Conservation (phyloP, 2,888 invertebrate genomes). For the Pseudeuparius sepicola region DNA sequence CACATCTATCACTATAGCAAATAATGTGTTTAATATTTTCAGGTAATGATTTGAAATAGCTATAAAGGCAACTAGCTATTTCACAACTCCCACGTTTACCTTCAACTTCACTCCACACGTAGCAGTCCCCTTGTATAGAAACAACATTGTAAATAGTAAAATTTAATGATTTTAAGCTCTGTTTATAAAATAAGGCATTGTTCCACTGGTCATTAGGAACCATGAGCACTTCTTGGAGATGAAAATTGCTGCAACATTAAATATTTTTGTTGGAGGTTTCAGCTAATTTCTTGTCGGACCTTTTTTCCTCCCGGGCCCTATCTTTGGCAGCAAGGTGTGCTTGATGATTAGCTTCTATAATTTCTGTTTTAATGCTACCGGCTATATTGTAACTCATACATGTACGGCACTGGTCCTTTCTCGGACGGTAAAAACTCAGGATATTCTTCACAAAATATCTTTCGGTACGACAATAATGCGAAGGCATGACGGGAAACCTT, state of each 20-base stretch:
- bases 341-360: constrained; percentile 7
- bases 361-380: constrained; percentile 4
- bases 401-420: constrained; percentile 15
- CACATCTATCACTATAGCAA: constrained; percentile 26
- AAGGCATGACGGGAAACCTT: constrained; percentile 14
- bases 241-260: constrained; percentile 22
- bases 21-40: constrained; percentile 16
- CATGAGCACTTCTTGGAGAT: constrained; percentile 21
- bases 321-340: constrained; percentile 9
- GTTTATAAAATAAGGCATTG: constrained; percentile 21
- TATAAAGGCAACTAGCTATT: constrained; percentile 19
- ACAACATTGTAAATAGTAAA: constrained; percentile 21
- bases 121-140: constrained; percentile 21
- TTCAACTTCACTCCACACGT: constrained; percentile 24
- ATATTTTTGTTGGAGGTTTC: constrained; percentile 8
- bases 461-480: constrained; percentile 14
- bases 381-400: constrained; percentile 8
- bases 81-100: constrained; percentile 24
- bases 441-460: too few species aligned
- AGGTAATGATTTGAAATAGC: constrained; percentile 23
- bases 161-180: constrained; percentile 15
- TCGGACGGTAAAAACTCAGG: constrained; percentile 13
- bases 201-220: constrained; percentile 19
- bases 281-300: constrained; percentile 10
- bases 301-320: constrained; percentile 8